Evolutionary conservation across 2,113 vertebrate species (phyloP).

Genomic region (Grammomys surdaster): DNA sequence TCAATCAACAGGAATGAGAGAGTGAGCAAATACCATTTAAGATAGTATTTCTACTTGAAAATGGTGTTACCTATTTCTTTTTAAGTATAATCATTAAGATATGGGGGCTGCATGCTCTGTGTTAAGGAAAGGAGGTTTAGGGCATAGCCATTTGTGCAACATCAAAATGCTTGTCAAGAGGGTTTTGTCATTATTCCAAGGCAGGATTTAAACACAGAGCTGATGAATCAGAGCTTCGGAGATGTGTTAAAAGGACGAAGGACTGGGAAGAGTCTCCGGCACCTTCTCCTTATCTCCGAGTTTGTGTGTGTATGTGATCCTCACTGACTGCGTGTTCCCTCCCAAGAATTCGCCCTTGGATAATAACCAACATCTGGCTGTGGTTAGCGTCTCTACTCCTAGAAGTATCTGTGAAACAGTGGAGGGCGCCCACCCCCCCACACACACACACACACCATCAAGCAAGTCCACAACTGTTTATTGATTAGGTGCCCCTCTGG

Average conservation of each 20-base stretch:
- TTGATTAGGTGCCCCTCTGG: not conserved
- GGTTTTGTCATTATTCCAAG: not conserved
- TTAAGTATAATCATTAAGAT: not conserved
- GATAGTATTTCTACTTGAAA: not conserved
- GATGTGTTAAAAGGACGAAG: not conserved
- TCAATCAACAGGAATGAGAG: not conserved
- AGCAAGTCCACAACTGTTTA: not conserved
- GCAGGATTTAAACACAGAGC: constrained; percentile 32
- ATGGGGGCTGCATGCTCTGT: not conserved
- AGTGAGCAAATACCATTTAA: not conserved
- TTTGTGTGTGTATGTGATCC: not conserved
- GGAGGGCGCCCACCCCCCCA: not conserved
- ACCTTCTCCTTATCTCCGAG: not conserved
- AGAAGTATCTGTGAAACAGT: not conserved
- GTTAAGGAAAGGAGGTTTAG: not conserved
- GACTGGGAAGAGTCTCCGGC: not conserved
- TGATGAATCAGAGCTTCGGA: not conserved
- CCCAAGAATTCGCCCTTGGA: not conserved
- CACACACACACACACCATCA: not conserved
- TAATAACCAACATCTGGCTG: constrained; percentile 14
- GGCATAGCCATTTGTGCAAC: not conserved
- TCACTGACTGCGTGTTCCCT: not conserved
- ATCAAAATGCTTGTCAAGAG: not conserved
- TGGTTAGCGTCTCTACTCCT: constrained; percentile 22
- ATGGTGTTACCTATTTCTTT: not conserved